Evolutionary conservation across 1,140 invertebrate species (phyloP).

Genomic region (Bombus ignitus): DNA sequence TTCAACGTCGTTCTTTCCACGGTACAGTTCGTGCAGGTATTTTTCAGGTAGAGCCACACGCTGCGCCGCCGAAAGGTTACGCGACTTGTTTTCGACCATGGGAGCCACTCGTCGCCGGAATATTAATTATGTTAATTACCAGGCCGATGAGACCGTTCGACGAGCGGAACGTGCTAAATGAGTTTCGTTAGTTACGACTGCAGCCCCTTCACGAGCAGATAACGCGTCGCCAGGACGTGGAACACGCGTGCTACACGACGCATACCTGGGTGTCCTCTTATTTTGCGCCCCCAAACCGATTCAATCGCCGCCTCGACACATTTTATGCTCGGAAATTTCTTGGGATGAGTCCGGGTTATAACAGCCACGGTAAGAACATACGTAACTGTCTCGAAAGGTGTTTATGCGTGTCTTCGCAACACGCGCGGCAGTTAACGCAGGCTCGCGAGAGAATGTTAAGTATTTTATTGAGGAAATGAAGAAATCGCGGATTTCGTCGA

Average conservation of each 20-base stretch:
- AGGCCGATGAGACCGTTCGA: constrained; percentile 43
- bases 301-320: background rate
- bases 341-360: background rate
- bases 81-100: constrained; percentile 64
- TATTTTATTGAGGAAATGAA: background rate
- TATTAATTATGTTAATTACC: constrained; percentile 70
- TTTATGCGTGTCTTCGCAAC: background rate
- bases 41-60: constrained; percentile 72
- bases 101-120: constrained; percentile 72
- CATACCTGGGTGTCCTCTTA: constrained; percentile 11
- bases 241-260: constrained; percentile 37
- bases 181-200: constrained; percentile 53
- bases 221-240: constrained; percentile 25
- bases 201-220: background rate
- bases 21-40: constrained; percentile 39
- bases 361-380: background rate
- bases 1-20: constrained; percentile 12
- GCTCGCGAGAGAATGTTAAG: background rate
- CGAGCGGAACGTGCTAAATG: constrained; percentile 51
- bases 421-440: background rate
- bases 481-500: background rate
- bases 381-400: constrained; percentile 4
- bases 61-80: constrained; percentile 66
- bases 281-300: background rate
- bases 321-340: constrained; percentile 19